These are phyloP conservation scores for Manduca sexta DNA, from an alignment of 1,140 invertebrate genomes.

Conservation along the genomic window DNA sequence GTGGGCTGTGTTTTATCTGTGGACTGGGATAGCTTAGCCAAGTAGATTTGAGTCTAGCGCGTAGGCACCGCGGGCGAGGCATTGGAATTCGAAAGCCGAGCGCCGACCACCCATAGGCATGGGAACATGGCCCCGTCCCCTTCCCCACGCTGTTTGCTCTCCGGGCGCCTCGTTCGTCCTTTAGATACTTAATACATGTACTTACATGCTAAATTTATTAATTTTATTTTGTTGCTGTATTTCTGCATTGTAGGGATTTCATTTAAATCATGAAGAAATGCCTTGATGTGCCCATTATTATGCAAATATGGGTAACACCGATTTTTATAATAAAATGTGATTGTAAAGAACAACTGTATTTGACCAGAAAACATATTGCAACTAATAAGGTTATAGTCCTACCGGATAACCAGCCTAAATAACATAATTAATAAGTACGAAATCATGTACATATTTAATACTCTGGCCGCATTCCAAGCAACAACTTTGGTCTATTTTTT, in stretches of 20 bases:
- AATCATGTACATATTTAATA: constrained; percentile 19
- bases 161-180: constrained; percentile 49
- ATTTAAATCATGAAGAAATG: too few relatives aligned
- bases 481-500: constrained; percentile 47
- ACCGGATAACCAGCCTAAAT: not conserved
- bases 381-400: too few relatives aligned
- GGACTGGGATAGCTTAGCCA: not conserved
- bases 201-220: constrained; percentile 68
- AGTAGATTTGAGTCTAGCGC: constrained; percentile 42
- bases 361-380: not conserved
- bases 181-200: constrained; percentile 57
- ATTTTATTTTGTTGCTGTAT: constrained; percentile 6
- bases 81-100: constrained; percentile 70
- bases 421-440: too few relatives aligned
- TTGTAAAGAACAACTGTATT: not conserved
- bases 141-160: constrained; percentile 47
- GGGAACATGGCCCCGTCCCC: constrained; percentile 58
- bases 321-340: not conserved
- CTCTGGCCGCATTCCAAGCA: constrained; percentile 60
- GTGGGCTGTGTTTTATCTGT: too few relatives aligned
- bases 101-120: constrained; percentile 70
- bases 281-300: too few relatives aligned
- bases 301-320: not conserved
- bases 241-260: too few relatives aligned
- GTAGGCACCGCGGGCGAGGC: constrained; percentile 66